Conservation (phyloP, 2,797 vertebrate species). For the Amphiprion clarkii region DNA sequence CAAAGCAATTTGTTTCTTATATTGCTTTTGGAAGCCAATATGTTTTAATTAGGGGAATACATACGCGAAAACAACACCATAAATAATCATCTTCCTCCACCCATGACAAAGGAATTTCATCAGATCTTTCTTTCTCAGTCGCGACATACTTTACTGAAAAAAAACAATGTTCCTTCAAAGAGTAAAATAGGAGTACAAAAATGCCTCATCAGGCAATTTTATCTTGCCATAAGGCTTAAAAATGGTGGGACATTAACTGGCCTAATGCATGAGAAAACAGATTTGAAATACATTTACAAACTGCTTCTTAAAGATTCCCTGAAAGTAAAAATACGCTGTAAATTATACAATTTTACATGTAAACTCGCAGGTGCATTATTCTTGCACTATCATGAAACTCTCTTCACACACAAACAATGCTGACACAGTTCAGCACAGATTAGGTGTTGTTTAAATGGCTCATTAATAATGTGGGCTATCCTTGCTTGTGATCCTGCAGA, state of each 20-base stretch:
- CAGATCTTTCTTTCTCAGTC: constrained; percentile 71
- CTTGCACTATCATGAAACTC: not conserved
- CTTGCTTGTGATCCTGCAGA: constrained; percentile 59
- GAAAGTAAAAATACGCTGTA: not conserved
- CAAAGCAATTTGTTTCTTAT: constrained; percentile 85
- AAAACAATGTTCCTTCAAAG: constrained; percentile 54
- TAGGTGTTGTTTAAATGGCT: constrained; percentile 61
- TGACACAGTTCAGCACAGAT: constrained; percentile 37
- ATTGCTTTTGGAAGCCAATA: constrained; percentile 83
- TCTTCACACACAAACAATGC: constrained; percentile 13
- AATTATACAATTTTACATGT: not conserved
- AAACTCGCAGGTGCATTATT: not conserved
- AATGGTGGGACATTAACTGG: not conserved
- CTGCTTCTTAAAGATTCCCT: no score
- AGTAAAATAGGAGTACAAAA: constrained; percentile 13
- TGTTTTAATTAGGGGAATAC: constrained; percentile 85
- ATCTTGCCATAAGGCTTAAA: not conserved
- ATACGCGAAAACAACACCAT: constrained; percentile 83
- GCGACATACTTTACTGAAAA: constrained; percentile 64
- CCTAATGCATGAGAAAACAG: not conserved
- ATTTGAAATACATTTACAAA: not conserved
- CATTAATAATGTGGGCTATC: constrained; percentile 60
- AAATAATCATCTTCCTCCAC: constrained; percentile 79
- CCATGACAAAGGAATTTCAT: constrained; percentile 80
- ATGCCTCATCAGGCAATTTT: not conserved